Percentiles rank a stretch among this genome's conserved stretches.
phyloP scores from a whole-genome alignment of 2,888 invertebrate genomes.

The Acanthococcus lagerstroemiae region DNA sequence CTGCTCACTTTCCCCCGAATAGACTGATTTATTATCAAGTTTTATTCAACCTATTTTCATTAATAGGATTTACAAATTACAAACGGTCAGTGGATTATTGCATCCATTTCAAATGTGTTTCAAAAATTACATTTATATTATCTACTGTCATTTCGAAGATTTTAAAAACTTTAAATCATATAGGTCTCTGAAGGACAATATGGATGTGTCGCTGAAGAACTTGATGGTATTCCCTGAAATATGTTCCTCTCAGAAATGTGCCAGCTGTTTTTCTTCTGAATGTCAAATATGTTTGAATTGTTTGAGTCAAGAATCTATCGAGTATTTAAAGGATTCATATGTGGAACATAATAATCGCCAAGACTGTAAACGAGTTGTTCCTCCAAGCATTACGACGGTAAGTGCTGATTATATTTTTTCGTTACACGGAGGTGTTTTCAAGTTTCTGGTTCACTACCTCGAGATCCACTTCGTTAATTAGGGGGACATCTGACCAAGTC shows the following conservation, averaged over 20 bases:
- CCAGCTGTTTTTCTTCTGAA: conserved; percentile 53
- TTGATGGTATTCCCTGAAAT: conserved; percentile 61
- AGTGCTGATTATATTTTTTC: not conserved
- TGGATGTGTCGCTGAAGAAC: conserved; percentile 69
- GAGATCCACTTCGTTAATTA: not conserved
- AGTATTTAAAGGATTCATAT: conserved; percentile 57
- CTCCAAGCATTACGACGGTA: conserved; percentile 59
- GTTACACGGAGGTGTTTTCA: not conserved
- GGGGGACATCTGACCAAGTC: not conserved
- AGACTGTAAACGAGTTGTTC: conserved; percentile 71
- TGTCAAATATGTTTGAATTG: conserved; percentile 76
- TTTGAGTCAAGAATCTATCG: conserved; percentile 50
- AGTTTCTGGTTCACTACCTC: too few relatives aligned
- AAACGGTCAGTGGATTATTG: conserved; percentile 20
- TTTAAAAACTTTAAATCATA: too few relatives aligned
- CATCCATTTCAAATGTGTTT: not conserved
- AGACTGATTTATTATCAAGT: conserved; percentile 82
- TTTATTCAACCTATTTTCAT: conserved; percentile 65
- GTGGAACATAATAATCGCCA: conserved; percentile 69
- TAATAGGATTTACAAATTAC: conserved; percentile 58
- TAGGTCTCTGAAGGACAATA: conserved; percentile 39
- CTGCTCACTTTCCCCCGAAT: conserved; percentile 84
- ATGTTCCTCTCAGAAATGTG: conserved; percentile 50
- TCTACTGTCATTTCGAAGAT: too few relatives aligned
- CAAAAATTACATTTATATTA: not conserved